phyloP scores from a whole-genome alignment of 2,888 invertebrate genomes.

The Drosophila atroscutellata region DNA sequence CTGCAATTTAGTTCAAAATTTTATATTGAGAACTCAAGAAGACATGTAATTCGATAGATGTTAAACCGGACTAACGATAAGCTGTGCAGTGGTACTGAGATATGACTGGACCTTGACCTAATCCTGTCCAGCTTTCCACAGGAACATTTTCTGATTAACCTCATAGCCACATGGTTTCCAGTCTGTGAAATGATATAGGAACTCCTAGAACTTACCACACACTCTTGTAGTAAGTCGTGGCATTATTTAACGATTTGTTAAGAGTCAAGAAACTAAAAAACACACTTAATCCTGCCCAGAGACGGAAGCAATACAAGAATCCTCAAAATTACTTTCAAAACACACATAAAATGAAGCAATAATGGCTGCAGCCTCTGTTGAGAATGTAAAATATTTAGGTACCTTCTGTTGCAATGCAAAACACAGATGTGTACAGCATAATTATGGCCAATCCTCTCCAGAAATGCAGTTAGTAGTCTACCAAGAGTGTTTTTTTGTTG shows the following conservation, averaged over 20 bases:
- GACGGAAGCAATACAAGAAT: neutral
- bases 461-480: constrained; percentile 35
- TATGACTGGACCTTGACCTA: neutral
- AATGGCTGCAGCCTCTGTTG: neutral
- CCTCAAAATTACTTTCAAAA: neutral
- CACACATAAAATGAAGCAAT: neutral
- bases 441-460: constrained; percentile 61
- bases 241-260: neutral
- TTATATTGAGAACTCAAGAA: too few species aligned
- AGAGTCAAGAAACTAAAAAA: neutral
- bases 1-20: neutral
- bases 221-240: neutral
- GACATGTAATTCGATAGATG: neutral
- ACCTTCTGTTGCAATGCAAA: neutral
- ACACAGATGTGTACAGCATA: neutral
- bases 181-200: neutral
- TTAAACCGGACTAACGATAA: neutral
- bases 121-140: constrained; percentile 22
- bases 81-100: too few species aligned
- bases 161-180: neutral
- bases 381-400: neutral
- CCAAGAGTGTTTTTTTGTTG: neutral
- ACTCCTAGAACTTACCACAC: neutral
- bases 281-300: constrained; percentile 25
- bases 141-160: neutral